phyloP scores from a whole-genome alignment of 2,888 invertebrate species.

The Tinea pellionella region DNA sequence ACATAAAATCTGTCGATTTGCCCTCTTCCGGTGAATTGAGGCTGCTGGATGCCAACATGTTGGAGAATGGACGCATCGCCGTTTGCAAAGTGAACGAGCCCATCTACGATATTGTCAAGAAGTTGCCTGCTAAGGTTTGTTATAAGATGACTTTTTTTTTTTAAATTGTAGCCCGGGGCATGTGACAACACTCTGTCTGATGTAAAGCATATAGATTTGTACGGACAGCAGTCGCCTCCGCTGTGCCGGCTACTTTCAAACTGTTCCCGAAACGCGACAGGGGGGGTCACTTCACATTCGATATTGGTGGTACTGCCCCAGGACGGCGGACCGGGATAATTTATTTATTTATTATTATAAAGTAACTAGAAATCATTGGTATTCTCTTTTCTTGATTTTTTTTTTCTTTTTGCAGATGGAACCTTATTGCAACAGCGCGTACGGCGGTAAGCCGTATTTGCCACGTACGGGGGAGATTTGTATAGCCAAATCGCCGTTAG shows the following conservation, averaged over 20 bases:
- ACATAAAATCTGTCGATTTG: conserved; percentile 25
- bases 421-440: conserved; percentile 41
- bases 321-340: too few species aligned
- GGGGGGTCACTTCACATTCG: too few species aligned
- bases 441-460: conserved; percentile 42
- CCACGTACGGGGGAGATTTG: conserved; percentile 45
- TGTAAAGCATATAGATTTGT: too few species aligned
- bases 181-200: too few species aligned
- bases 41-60: conserved; percentile 25
- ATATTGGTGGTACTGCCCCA: too few species aligned
- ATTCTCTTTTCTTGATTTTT: conserved; percentile 16
- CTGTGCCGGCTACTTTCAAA: too few species aligned
- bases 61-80: conserved; percentile 25
- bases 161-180: too few species aligned
- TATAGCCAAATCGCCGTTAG: conserved; percentile 15
- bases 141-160: not conserved
- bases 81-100: conserved; percentile 21
- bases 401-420: conserved; percentile 32
- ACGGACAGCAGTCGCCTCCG: too few species aligned
- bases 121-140: not conserved
- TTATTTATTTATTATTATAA: too few species aligned
- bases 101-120: conserved; percentile 12
- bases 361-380: conserved; percentile 15
- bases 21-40: conserved; percentile 25
- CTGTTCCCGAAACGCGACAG: too few species aligned